phyloP scores from a whole-genome alignment of 2,797 vertebrate species.

The Smutsia gigantea region DNA sequence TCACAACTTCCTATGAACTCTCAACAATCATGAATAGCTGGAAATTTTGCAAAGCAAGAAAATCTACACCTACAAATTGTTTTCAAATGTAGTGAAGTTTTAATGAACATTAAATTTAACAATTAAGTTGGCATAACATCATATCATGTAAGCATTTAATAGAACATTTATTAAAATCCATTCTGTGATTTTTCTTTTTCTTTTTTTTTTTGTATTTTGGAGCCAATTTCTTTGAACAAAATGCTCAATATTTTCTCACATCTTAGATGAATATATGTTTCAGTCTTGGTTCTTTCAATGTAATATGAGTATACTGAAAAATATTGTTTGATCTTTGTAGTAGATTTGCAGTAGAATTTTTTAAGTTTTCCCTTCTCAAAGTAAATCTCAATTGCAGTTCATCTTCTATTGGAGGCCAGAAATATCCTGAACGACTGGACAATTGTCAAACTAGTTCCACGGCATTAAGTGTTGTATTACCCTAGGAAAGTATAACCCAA shows the following conservation, averaged over 20 bases:
- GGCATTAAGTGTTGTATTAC: neutral
- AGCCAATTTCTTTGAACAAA: slow-evolving; percentile 18
- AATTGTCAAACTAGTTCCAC: neutral
- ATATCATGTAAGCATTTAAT: slow-evolving; percentile 21
- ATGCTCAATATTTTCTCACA: neutral
- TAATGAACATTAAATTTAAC: slow-evolving; percentile 52
- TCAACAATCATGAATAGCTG: slow-evolving; percentile 1
- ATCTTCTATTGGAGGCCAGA: neutral
- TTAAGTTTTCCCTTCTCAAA: neutral
- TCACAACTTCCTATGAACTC: slow-evolving; percentile 3
- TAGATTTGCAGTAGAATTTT: neutral
- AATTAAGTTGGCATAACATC: slow-evolving; percentile 22
- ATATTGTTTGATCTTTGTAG: neutral
- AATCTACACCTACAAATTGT: slow-evolving; percentile 36
- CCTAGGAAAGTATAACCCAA: neutral
- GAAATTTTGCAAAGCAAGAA: slow-evolving; percentile 55
- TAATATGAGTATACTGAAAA: neutral
- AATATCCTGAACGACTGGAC: neutral
- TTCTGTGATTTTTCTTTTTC: slow-evolving; percentile 9
- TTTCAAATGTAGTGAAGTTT: slow-evolving; percentile 61
- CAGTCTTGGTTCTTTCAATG: neutral
- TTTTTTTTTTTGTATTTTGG: slow-evolving; percentile 50
- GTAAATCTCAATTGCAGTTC: neutral
- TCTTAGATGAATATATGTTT: neutral
- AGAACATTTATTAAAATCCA: slow-evolving; percentile 44